phyloP scores from a whole-genome alignment of 2,888 invertebrate species.

The Cynaeus angustus region DNA sequence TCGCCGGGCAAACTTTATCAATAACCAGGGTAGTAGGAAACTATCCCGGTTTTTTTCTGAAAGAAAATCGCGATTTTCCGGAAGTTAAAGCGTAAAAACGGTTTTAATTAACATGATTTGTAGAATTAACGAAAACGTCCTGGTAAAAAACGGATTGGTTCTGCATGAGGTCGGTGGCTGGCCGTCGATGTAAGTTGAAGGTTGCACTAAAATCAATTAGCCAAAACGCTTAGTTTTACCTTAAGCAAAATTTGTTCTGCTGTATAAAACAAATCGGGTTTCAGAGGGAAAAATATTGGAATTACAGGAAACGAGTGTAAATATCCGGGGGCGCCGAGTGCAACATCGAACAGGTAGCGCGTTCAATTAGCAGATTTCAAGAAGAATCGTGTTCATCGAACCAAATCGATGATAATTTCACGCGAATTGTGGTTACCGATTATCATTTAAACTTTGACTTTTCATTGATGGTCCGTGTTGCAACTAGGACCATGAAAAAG shows the following conservation, averaged over 20 bases:
- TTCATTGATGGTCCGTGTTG: too few relatives aligned
- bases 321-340: too few relatives aligned
- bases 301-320: background rate
- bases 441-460: too few relatives aligned
- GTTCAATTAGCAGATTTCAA: too few relatives aligned
- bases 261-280: too few relatives aligned
- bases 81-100: conserved; percentile 27
- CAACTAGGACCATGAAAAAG: too few relatives aligned
- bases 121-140: conserved; percentile 29
- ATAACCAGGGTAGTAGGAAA: conserved; percentile 4
- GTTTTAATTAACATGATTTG: conserved; percentile 32
- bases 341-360: too few relatives aligned
- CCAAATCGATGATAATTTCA: too few relatives aligned
- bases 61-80: conserved; percentile 16
- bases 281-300: background rate
- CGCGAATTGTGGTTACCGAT: too few relatives aligned
- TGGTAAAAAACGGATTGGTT: conserved; percentile 34
- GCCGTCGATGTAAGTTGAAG: conserved; percentile 30
- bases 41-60: background rate
- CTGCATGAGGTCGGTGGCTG: conserved; percentile 31
- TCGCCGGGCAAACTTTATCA: background rate
- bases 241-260: background rate
- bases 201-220: conserved; percentile 22
- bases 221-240: background rate
- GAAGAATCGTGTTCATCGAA: too few relatives aligned